phyloP scores from a whole-genome alignment of 2,113 vertebrate genomes.

The Microtus montanus region DNA sequence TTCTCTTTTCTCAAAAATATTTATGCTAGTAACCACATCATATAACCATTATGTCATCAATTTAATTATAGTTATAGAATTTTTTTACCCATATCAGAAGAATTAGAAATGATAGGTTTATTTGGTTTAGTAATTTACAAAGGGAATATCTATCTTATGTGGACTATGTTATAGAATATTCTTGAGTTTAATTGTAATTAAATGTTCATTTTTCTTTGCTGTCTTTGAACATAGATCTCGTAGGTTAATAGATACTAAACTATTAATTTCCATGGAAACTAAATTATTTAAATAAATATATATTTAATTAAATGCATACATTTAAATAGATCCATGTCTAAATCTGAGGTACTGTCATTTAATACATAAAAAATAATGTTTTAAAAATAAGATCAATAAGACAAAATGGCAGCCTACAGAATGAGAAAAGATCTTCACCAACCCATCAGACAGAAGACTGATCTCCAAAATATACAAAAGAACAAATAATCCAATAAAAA shows the following conservation, averaged over 20 bases:
- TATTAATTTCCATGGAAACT: no score
- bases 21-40: neutral
- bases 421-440: no score
- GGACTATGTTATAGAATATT: neutral
- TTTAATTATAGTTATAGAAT: neutral
- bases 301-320: no score
- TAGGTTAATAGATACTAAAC: neutral
- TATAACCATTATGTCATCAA: neutral
- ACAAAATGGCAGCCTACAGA: no score
- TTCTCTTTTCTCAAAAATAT: neutral
- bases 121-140: neutral
- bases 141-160: neutral
- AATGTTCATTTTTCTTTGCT: neutral
- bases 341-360: neutral
- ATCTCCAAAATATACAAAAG: no score
- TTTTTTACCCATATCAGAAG: neutral
- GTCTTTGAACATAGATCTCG: neutral
- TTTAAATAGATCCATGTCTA: conserved; percentile 30
- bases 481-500: no score
- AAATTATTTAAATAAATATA: no score
- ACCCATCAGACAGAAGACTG: no score
- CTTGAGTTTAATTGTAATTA: neutral
- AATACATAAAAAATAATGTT: conserved; percentile 13
- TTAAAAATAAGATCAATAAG: neutral
- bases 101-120: neutral